phyloP scores from a whole-genome alignment of 2,797 vertebrate species.

The Pseudochaenichthys georgianus region DNA sequence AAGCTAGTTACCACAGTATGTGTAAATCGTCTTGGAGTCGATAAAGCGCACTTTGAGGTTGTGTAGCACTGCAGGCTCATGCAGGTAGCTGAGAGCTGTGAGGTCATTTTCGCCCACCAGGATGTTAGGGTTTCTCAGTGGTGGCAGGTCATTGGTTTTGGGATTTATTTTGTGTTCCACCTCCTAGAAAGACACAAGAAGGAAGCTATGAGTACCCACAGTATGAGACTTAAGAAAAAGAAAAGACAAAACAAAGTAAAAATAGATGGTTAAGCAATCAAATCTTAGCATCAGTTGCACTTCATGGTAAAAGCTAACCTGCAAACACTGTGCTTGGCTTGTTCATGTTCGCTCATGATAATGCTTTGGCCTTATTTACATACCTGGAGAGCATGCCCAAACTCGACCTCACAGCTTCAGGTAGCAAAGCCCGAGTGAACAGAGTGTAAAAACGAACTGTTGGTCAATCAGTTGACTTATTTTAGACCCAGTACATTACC shows the following conservation, averaged over 20 bases:
- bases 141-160: constrained; percentile 87
- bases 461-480: neutral
- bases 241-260: neutral
- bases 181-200: constrained; percentile 81
- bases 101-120: constrained; percentile 98
- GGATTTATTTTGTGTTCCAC: constrained; percentile 88
- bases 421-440: constrained; percentile 46
- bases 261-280: neutral
- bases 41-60: constrained; percentile 97
- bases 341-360: constrained; percentile 61
- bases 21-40: constrained; percentile 97
- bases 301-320: constrained; percentile 10
- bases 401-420: constrained; percentile 67
- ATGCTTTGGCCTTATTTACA: constrained; percentile 61
- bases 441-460: neutral
- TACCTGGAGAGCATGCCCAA: constrained; percentile 68
- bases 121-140: constrained; percentile 95
- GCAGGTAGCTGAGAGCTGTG: constrained; percentile 96
- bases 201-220: neutral
- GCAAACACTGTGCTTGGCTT: constrained; percentile 22
- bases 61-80: constrained; percentile 96
- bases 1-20: constrained; percentile 93
- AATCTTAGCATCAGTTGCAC: neutral
- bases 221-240: neutral
- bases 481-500: neutral